Evolutionary conservation across 2,797 vertebrate species (phyloP), one percentile per base, ranked within the genome.

Genomic region (Philypnodon macrostomus): DNA sequence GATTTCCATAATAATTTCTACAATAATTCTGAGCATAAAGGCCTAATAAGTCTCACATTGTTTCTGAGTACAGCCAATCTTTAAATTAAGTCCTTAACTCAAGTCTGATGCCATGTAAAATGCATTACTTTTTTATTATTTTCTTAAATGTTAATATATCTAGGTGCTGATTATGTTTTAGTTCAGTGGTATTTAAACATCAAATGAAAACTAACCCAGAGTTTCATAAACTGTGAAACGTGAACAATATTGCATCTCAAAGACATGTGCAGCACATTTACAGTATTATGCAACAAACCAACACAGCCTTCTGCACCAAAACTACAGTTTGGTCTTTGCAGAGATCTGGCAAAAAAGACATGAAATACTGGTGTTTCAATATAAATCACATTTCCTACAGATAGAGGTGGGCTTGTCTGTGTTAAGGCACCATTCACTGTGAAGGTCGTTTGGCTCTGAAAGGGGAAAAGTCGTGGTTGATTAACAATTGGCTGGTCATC

Each of bases 351-450:
- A 48, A 42, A n/a, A n/a, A 37, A 31, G 49, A 63, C 16, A 4
- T 13, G n/a, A 50, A 54, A 64, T 14, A 52, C 36, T 14, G 36
- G 36, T n/a, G 1, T 27, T 31, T 21, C 13, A 17, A 19, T 18
- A 17, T 45, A 31, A 47, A 33, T 47, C 30, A 23, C 19, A 21
- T 46, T 33, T 47, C 32, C n/a, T 15, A 33, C 45, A 9, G 40
- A 17, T 48, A 17, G 42, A 61, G 31, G 38, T 65, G 80, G 63
- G 71, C 57, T 67, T 37, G 36, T 63, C 68, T 79, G 59, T 67
- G 65, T 53, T 85, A 86, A 87, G 85, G 85, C 83, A 85, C 81
- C 71, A 1, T 62, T 57, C n/a, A 14, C 50, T 38, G 29, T 57
- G 51, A 53, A 18, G 2, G 36, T 52, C 53, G 38, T 52, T 32